phyloP scores from a whole-genome alignment of 2,888 invertebrate genomes.

The Dusona sp. region DNA sequence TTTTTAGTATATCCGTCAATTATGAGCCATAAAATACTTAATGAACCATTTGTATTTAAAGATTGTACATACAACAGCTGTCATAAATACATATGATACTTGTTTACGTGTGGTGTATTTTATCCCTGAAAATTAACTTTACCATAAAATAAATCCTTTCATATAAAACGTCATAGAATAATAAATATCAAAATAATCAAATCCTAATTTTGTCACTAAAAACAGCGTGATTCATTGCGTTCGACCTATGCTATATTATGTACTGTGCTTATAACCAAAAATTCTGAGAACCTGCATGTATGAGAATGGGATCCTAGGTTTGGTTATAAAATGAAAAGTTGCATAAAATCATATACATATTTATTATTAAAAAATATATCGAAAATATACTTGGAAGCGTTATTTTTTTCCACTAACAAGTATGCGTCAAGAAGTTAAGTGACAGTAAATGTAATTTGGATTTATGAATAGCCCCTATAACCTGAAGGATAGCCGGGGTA shows the following conservation, averaged over 20 bases:
- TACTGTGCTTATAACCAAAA: background rate
- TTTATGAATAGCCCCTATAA: conserved; percentile 78
- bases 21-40: conserved; percentile 52
- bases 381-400: background rate
- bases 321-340: background rate
- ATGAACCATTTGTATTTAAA: conserved; percentile 62
- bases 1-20: conserved; percentile 39
- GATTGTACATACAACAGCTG: conserved; percentile 69
- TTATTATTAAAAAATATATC: background rate
- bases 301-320: background rate
- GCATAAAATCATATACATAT: background rate
- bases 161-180: background rate
- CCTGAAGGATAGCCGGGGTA: conserved; percentile 74
- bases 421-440: background rate
- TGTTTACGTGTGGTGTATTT: conserved; percentile 30
- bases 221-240: conserved; percentile 1
- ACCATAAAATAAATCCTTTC: background rate
- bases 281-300: background rate
- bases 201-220: conserved; percentile 13
- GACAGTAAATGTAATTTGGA: background rate
- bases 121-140: conserved; percentile 3
- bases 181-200: background rate
- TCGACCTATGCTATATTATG: background rate
- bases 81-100: conserved; percentile 66
- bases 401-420: background rate